Conservation (phyloP, 37 sponge, comb jelly and placozoan species). For the Dysidea cf. avara region DNA sequence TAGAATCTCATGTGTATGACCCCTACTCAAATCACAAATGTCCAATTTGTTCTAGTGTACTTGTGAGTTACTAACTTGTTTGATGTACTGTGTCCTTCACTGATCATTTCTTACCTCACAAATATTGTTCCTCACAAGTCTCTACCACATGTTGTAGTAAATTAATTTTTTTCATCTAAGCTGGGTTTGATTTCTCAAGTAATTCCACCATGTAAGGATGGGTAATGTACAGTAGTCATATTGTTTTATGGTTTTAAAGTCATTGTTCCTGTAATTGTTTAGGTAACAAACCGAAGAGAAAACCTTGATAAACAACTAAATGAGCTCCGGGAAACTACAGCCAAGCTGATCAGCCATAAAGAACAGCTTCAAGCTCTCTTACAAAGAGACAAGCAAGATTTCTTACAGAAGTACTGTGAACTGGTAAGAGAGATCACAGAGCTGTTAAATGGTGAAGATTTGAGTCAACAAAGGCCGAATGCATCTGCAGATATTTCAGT, state of each 20-base stretch:
- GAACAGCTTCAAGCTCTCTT: slow-evolving; percentile 41
- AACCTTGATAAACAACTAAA: slow-evolving; percentile 42
- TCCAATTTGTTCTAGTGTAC: too few species aligned
- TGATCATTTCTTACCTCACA: too few species aligned
- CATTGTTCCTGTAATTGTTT: neutral
- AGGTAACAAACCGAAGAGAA: slow-evolving; percentile 29
- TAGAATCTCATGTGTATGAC: too few species aligned
- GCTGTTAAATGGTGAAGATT: slow-evolving; percentile 40
- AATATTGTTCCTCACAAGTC: too few species aligned
- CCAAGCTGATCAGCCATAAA: slow-evolving; percentile 11
- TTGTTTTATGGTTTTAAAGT: neutral
- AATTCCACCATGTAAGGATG: too few species aligned
- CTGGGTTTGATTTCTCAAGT: too few species aligned
- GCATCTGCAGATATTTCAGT: slow-evolving; percentile 50
- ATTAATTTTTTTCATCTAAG: too few species aligned
- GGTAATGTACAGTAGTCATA: too few species aligned
- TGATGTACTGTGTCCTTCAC: too few species aligned
- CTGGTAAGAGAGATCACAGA: slow-evolving; percentile 16
- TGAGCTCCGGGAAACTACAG: slow-evolving; percentile 2
- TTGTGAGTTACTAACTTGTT: too few species aligned
- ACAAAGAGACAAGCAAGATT: slow-evolving; percentile 22
- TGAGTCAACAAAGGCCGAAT: slow-evolving; percentile 19
- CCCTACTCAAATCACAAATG: too few species aligned
- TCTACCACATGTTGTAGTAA: too few species aligned
- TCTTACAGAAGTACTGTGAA: slow-evolving; percentile 29